These are phyloP conservation scores for Cichladusa arquata DNA, from an alignment of 2,113 vertebrate genomes.

Conservation along the genomic window DNA sequence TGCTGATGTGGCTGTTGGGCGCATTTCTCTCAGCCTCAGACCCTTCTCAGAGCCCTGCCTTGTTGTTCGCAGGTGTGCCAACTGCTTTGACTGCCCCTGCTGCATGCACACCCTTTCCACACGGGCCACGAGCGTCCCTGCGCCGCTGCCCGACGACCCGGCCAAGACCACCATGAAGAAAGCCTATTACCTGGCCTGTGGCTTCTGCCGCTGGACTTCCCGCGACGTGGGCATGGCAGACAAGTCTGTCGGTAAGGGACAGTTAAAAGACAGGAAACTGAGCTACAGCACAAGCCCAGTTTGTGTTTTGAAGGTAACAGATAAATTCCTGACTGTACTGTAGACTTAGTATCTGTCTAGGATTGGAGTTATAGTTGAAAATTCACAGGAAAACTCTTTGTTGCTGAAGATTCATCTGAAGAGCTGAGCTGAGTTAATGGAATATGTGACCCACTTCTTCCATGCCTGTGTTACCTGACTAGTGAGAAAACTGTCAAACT, in stretches of 20 bases:
- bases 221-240: constrained; percentile 98
- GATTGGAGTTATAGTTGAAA: background rate
- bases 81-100: constrained; percentile 98
- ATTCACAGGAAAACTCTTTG: background rate
- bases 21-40: background rate
- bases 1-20: background rate
- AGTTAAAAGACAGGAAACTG: background rate
- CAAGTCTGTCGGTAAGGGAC: constrained; percentile 92
- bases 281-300: background rate
- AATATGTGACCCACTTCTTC: background rate
- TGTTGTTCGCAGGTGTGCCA: constrained; percentile 84
- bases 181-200: constrained; percentile 96
- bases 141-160: constrained; percentile 92
- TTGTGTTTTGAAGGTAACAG: background rate
- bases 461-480: background rate
- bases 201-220: constrained; percentile 98
- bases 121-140: constrained; percentile 93
- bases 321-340: accelerated
- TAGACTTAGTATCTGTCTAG: background rate
- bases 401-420: background rate
- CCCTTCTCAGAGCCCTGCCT: background rate
- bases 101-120: constrained; percentile 99
- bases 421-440: background rate
- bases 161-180: constrained; percentile 98
- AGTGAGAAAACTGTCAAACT: background rate